Base-by-base conservation (phyloP, 2,113 vertebrate genomes). In the Hoplias malabaricus region DNA sequence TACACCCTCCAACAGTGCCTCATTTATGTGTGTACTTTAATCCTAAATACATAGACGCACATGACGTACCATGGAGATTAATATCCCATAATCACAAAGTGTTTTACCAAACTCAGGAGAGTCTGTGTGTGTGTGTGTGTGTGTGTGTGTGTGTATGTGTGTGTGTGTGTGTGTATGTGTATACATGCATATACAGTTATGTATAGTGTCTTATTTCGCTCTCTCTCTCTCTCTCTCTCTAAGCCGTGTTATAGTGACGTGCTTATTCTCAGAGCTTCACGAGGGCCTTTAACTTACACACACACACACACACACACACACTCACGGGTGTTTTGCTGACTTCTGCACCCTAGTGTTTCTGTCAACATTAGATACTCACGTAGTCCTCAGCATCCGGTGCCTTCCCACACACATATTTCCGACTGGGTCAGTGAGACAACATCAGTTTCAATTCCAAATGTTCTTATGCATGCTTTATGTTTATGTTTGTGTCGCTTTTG, bases 311-410 rank as follows among this genome's bases (percentile, higher is more conserved):
- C 23, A 16, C 63, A 16, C 33, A 66, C 57, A 66, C 12, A 38
- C n/a, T 42, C 16, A 74, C 43, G 16, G 82, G 83, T 88, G 85
- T 85, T 86, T 88, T 88, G 82, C 87, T 88, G 87, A 84, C 85
- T 86, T 46, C 19, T 54, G 54, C 57, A 82, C 78, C 84, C 81
- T 80, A 81, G 61, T 67, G 63, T 79, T 59, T 77, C 48, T 65
- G 59, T 4, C 43, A 62, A 61, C 3, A 0, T 82, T 75, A 70
- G 61, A 34, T 61, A 12, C 79, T 82, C 77, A 80, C 0, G 0
- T 77, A 83, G 50, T 74, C 2, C 23, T 5, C 0, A n/a, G 80
- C 4, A 1, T 10, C 75, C 53, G 70, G 66, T 40, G 16, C 31
- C 25, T 27, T 50, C 23, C 25, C 19, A 31, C 40, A 48, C 27